Evolutionary conservation across 1,140 invertebrate species (phyloP).

Genomic region (Melipona quadrifasciata): DNA sequence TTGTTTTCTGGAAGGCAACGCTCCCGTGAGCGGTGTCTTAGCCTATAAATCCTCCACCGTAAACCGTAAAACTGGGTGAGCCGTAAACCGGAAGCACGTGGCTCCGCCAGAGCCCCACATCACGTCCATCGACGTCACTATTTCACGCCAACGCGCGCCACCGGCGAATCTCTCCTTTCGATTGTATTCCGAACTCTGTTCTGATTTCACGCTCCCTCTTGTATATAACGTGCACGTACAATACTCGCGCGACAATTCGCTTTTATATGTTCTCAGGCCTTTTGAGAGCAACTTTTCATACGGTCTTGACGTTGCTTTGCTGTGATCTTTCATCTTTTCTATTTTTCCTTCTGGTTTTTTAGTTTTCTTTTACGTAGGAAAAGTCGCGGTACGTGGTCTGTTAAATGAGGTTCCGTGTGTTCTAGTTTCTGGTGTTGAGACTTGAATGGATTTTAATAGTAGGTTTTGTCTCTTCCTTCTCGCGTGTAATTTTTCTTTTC

Average conservation of each 20-base stretch:
- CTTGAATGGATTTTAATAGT: too few species aligned
- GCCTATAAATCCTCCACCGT: conserved; percentile 62
- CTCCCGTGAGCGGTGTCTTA: conserved; percentile 46
- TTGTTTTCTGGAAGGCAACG: conserved; percentile 58
- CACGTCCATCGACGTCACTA: conserved; percentile 28
- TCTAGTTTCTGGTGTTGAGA: too few species aligned
- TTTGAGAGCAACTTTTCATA: conserved; percentile 34
- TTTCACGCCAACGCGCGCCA: conserved; percentile 36
- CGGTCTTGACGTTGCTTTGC: not conserved
- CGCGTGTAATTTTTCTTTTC: too few species aligned
- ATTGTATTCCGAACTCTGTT: not conserved
- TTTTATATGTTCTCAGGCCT: not conserved
- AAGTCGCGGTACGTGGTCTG: too few species aligned
- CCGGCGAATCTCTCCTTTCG: conserved; percentile 17
- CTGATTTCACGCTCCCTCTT: not conserved
- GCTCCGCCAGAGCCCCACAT: conserved; percentile 7
- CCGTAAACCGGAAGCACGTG: conserved; percentile 69
- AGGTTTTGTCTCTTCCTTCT: too few species aligned
- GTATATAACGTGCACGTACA: not conserved
- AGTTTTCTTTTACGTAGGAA: too few species aligned
- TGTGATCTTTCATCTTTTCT: not conserved
- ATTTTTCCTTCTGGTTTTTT: not conserved
- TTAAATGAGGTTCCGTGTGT: too few species aligned
- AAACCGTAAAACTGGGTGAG: conserved; percentile 64
- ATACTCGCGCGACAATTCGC: not conserved